Evolutionary conservation across 2,888 invertebrate genomes (phyloP).

Genomic region (Sesia apiformis): DNA sequence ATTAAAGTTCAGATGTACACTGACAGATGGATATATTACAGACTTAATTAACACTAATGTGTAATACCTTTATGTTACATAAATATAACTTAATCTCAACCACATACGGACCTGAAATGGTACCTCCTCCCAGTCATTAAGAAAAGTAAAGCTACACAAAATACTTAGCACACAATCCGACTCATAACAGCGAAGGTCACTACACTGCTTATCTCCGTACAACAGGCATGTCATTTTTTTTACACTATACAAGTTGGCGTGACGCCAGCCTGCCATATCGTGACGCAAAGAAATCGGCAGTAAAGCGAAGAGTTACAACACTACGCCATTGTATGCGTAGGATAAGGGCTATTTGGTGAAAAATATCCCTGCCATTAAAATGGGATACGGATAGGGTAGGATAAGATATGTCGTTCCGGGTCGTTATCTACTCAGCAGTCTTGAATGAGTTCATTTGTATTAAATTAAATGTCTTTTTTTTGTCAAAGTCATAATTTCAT

Average conservation of each 20-base stretch:
- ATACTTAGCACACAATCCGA: too few species aligned
- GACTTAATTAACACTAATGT: too few species aligned
- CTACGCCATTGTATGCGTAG: constrained; percentile 24
- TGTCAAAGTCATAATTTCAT: too few species aligned
- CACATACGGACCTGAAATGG: too few species aligned
- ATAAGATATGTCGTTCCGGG: constrained; percentile 8
- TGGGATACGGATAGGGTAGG: constrained; percentile 24
- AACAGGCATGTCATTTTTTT: neutral
- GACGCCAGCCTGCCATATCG: neutral
- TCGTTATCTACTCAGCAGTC: constrained; percentile 14
- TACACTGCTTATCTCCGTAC: constrained; percentile 1
- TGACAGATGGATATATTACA: too few species aligned
- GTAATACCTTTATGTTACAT: too few species aligned
- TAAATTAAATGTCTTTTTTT: neutral
- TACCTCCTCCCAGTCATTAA: too few species aligned
- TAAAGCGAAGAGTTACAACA: constrained; percentile 24
- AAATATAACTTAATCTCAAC: too few species aligned
- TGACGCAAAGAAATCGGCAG: constrained; percentile 17
- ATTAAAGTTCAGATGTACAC: too few species aligned
- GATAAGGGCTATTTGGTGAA: constrained; percentile 13
- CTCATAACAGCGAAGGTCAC: neutral
- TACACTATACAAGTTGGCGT: neutral
- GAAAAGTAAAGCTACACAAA: too few species aligned
- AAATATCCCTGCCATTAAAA: constrained; percentile 36
- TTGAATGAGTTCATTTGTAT: constrained; percentile 1